Percentiles rank a stretch among this genome's conserved stretches.
phyloP scores from a whole-genome alignment of 2,113 vertebrate genomes.

The Ceyx margarethae region DNA sequence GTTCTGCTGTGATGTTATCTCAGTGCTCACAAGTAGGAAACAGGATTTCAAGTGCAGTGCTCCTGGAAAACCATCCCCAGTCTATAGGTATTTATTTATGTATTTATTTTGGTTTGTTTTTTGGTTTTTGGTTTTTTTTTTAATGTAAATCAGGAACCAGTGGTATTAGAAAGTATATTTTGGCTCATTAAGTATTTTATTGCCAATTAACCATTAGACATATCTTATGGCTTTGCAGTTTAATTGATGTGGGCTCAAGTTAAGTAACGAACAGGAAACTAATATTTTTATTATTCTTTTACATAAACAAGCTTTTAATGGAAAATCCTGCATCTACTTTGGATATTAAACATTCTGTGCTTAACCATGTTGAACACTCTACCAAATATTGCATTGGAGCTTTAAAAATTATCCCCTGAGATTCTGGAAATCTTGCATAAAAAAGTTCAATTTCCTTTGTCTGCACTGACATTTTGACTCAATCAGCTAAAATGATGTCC shows the following conservation, averaged over 20 bases:
- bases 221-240: slow-evolving; percentile 3
- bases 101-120: background rate
- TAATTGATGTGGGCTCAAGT: background rate
- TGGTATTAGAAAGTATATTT: background rate
- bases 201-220: background rate
- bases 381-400: background rate
- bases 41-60: background rate
- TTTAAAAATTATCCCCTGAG: slow-evolving; percentile 32
- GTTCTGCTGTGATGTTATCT: background rate
- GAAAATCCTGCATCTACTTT: background rate
- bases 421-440: slow-evolving; percentile 7
- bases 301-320: background rate
- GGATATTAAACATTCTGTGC: background rate
- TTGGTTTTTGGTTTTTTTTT: background rate
- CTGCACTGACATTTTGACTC: slow-evolving; percentile 63
- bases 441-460: slow-evolving; percentile 49
- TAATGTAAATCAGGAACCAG: background rate
- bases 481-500: slow-evolving; percentile 62
- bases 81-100: background rate
- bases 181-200: background rate
- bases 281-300: slow-evolving; percentile 23
- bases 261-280: slow-evolving; percentile 5
- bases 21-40: background rate
- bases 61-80: background rate
- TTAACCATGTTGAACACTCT: background rate